These are phyloP conservation scores for Caenorhabditis sp. DNA, from an alignment of 2,888 invertebrate species.

Conservation along the genomic window DNA sequence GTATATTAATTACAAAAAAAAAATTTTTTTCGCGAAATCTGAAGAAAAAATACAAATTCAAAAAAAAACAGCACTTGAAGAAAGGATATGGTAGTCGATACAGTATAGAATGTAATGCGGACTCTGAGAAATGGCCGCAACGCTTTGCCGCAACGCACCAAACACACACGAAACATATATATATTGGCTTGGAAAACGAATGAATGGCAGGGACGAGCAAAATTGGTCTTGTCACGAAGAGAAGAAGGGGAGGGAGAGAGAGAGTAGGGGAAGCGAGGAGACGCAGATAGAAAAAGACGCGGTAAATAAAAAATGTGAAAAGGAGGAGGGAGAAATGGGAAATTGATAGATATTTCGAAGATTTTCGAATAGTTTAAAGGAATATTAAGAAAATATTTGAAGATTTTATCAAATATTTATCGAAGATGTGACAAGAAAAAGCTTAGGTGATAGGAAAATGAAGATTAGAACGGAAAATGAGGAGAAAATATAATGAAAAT, in stretches of 20 bases:
- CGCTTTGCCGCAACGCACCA: neutral
- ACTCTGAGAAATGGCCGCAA: neutral
- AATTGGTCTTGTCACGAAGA: neutral
- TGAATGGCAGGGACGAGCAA: neutral
- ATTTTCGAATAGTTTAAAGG: neutral
- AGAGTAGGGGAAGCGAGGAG: neutral
- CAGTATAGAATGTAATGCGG: constrained; percentile 4
- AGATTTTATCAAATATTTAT: too few species aligned
- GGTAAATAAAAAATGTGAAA: neutral
- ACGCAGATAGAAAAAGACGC: neutral
- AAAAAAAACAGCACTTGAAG: neutral
- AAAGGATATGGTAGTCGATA: constrained; percentile 6
- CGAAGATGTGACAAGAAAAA: too few species aligned
- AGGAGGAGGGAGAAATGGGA: neutral
- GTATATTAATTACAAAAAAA: neutral
- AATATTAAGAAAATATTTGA: neutral
- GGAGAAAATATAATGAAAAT: too few species aligned
- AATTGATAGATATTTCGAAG: too few species aligned
- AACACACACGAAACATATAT: neutral
- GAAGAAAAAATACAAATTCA: neutral
- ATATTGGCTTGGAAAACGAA: neutral
- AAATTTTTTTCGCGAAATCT: neutral
- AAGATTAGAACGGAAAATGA: too few species aligned
- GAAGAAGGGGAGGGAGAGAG: neutral
- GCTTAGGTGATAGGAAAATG: too few species aligned